These are phyloP conservation scores for Encarsia formosa DNA, from an alignment of 2,888 invertebrate genomes.

Conservation along the genomic window DNA sequence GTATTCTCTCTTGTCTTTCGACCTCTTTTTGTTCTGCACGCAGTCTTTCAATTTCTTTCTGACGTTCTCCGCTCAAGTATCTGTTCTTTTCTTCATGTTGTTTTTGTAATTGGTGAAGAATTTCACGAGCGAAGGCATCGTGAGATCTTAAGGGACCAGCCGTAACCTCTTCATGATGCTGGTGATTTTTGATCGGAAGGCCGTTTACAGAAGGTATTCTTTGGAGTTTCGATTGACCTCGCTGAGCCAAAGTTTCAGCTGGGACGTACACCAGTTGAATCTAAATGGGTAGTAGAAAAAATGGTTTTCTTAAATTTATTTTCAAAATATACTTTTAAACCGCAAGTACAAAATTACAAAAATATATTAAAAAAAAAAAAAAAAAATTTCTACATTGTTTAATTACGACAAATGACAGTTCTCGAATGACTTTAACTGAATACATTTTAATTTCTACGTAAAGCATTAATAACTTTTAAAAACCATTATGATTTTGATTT, in stretches of 20 bases:
- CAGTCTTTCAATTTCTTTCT: slow-evolving; percentile 41
- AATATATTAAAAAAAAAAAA: too few relatives aligned
- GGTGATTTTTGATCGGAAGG: slow-evolving; percentile 30
- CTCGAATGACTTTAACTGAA: too few relatives aligned
- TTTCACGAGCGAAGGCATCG: slow-evolving; percentile 39
- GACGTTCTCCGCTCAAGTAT: slow-evolving; percentile 40
- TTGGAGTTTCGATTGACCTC: slow-evolving; percentile 45
- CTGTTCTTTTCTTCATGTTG: slow-evolving; percentile 42
- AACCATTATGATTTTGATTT: too few relatives aligned
- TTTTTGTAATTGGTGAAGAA: slow-evolving; percentile 42
- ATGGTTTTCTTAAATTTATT: too few relatives aligned
- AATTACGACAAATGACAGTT: too few relatives aligned
- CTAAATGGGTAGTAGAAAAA: too few relatives aligned
- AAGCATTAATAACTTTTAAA: too few relatives aligned
- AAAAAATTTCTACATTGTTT: too few relatives aligned
- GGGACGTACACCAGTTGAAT: slow-evolving; percentile 80
- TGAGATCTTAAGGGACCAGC: slow-evolving; percentile 26
- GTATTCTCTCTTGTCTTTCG: slow-evolving; percentile 39
- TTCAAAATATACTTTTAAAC: too few relatives aligned
- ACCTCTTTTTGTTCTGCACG: slow-evolving; percentile 42
- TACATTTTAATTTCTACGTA: too few relatives aligned
- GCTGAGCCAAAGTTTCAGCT: slow-evolving; percentile 65
- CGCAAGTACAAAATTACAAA: too few relatives aligned
- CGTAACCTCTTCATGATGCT: slow-evolving; percentile 27
- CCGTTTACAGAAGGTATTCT: slow-evolving; percentile 38